phyloP scores from a whole-genome alignment of 2,888 invertebrate species.

The Nomada fucata region DNA sequence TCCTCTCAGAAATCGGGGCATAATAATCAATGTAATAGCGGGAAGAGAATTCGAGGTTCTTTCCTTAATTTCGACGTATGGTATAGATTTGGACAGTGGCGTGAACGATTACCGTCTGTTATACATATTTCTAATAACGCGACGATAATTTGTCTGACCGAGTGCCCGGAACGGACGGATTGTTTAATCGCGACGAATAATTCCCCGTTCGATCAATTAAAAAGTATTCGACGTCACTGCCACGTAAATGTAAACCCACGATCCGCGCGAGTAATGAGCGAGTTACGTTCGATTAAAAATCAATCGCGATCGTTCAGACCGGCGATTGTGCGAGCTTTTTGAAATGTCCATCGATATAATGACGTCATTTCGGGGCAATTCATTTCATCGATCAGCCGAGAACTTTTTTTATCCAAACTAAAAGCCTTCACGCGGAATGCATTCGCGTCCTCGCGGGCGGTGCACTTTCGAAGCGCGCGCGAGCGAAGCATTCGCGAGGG shows the following conservation, averaged over 20 bases:
- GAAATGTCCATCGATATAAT: slow-evolving; percentile 13
- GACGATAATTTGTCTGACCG: neutral
- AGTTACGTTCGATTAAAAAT: slow-evolving; percentile 23
- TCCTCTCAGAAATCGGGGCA: too few species aligned
- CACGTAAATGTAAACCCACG: slow-evolving; percentile 14
- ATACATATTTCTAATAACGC: neutral
- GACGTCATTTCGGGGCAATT: slow-evolving; percentile 31
- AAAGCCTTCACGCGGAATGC: slow-evolving; percentile 9
- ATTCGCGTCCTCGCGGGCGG: slow-evolving; percentile 1
- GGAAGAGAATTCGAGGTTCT: too few species aligned
- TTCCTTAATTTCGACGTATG: too few species aligned
- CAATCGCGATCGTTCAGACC: slow-evolving; percentile 9
- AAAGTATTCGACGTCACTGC: neutral
- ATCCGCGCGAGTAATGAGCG: slow-evolving; percentile 15
- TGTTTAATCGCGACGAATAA: slow-evolving; percentile 7
- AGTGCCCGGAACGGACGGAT: neutral
- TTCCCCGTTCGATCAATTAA: slow-evolving; percentile 10
- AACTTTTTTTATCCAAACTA: slow-evolving; percentile 14
- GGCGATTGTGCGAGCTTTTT: slow-evolving; percentile 25
- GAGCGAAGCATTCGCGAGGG: slow-evolving; percentile 15
- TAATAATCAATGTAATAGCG: too few species aligned
- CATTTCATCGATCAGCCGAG: slow-evolving; percentile 2
- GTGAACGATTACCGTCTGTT: neutral
- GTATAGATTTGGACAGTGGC: neutral
- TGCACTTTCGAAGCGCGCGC: neutral